Conservation (phyloP, 2,797 vertebrate species). For the Lutra lutra region DNA sequence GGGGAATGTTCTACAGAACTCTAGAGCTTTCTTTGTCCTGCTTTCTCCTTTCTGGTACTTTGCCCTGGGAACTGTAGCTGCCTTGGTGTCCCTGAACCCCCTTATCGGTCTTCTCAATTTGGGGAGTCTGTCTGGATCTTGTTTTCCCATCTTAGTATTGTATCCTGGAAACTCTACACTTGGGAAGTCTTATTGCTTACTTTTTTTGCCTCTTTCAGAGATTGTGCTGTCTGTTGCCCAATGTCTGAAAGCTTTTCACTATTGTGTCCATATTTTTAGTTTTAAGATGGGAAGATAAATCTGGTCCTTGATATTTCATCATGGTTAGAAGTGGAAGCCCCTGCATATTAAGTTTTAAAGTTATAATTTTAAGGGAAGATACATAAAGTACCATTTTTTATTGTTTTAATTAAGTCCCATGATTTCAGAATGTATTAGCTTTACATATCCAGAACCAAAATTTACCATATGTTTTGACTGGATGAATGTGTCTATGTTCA, state of each 20-base stretch:
- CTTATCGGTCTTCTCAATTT: neutral
- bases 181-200: neutral
- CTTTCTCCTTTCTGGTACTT: neutral
- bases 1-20: neutral
- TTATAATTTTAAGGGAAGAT: neutral
- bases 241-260: neutral
- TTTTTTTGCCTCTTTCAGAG: neutral
- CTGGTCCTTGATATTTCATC: neutral
- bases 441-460: neutral
- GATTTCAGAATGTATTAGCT: neutral
- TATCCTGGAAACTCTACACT: neutral
- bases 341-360: constrained; percentile 10
- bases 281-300: neutral
- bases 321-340: neutral
- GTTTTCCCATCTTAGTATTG: neutral
- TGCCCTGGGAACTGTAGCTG: neutral
- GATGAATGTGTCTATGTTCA: neutral
- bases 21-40: neutral
- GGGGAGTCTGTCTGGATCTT: neutral
- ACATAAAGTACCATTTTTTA: neutral
- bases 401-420: neutral
- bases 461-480: neutral
- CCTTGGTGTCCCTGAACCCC: neutral
- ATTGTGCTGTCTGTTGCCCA: neutral
- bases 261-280: neutral